Conservation (phyloP, 2,797 vertebrate genomes). For the Calcarius lapponicus region DNA sequence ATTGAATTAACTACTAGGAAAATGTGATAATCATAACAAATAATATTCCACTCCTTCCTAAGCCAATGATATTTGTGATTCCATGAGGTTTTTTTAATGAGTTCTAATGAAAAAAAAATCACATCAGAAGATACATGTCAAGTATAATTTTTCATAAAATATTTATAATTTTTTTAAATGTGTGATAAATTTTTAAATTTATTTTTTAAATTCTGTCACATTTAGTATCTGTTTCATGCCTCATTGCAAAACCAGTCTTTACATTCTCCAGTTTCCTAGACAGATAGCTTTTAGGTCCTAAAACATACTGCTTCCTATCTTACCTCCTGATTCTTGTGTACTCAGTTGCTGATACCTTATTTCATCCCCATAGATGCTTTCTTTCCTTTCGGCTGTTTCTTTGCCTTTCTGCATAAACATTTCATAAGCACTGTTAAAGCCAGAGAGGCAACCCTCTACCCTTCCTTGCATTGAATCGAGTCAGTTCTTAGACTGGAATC, state of each 20-base stretch:
- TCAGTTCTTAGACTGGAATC: background rate
- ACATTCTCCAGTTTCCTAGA: background rate
- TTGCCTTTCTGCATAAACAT: background rate
- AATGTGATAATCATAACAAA: background rate
- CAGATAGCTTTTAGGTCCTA: background rate
- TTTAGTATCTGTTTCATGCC: background rate
- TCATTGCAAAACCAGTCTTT: background rate
- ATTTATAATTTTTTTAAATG: background rate
- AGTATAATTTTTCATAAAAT: background rate
- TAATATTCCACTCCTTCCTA: background rate
- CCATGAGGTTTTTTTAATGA: background rate
- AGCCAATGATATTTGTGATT: background rate
- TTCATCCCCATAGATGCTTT: background rate
- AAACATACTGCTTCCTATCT: background rate
- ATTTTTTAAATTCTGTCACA: background rate
- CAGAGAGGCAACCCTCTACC: background rate
- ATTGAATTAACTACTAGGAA: background rate
- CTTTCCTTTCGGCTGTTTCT: background rate
- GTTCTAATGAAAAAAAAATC: background rate
- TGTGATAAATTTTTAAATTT: rapidly evolving
- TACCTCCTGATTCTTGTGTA: background rate
- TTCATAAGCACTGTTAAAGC: background rate
- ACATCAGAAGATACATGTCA: background rate
- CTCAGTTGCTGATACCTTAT: background rate
- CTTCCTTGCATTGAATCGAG: background rate